Percentiles rank a stretch among this genome's conserved stretches.
Evolutionary conservation across 2,888 invertebrate species (phyloP).

Genomic region (Zygogramma bicolorata): DNA sequence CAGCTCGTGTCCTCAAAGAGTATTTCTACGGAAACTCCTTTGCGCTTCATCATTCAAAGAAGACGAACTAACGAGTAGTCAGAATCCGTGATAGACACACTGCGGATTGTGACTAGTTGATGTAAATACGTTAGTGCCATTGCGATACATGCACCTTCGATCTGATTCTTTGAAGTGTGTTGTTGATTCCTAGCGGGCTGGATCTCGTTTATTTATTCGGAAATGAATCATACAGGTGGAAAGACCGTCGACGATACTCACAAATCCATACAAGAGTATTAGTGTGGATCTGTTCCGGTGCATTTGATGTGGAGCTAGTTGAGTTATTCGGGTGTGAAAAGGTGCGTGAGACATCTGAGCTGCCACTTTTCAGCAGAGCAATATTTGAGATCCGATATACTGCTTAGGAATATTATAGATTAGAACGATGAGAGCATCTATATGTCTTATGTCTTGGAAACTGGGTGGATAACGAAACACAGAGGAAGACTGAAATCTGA

Average conservation of each 20-base stretch:
- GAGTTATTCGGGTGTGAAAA: conserved; percentile 22
- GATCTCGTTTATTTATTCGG: neutral
- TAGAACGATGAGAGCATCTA: too few species aligned
- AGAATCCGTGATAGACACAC: too few species aligned
- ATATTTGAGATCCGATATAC: conserved; percentile 10
- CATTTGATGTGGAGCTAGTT: conserved; percentile 26
- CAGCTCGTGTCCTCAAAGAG: too few species aligned
- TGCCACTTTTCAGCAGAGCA: conserved; percentile 11
- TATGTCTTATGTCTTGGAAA: too few species aligned
- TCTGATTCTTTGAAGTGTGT: neutral
- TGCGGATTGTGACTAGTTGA: too few species aligned
- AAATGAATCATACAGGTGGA: neutral
- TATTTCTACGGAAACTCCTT: too few species aligned
- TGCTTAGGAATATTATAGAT: too few species aligned
- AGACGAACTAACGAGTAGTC: too few species aligned
- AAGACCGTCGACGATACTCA: neutral
- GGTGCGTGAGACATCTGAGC: conserved; percentile 20
- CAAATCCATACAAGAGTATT: conserved; percentile 15
- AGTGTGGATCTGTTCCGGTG: conserved; percentile 5
- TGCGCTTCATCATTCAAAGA: too few species aligned
- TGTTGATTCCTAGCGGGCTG: neutral
- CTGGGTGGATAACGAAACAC: too few species aligned
- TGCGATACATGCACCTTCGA: neutral
- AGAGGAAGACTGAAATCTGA: too few species aligned
- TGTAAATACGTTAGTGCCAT: neutral